Evolutionary conservation across 2,113 vertebrate genomes (phyloP).

Genomic region (Jacana jacana): DNA sequence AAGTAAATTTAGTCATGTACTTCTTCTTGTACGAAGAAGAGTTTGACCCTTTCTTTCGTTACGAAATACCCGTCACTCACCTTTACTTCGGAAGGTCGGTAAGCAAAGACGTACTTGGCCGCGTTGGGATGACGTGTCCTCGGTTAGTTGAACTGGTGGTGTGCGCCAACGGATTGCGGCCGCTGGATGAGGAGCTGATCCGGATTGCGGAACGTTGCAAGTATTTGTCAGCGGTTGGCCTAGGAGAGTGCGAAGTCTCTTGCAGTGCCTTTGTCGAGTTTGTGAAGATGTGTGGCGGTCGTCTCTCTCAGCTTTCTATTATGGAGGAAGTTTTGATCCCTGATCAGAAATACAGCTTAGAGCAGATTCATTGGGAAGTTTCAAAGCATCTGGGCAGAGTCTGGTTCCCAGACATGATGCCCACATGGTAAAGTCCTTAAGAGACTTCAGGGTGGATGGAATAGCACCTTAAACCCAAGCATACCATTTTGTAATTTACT

Average conservation of each 20-base stretch:
- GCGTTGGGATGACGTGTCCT: slow-evolving; percentile 93
- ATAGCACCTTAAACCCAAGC: slow-evolving; percentile 67
- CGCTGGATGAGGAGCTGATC: slow-evolving; percentile 95
- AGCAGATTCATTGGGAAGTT: slow-evolving; percentile 98
- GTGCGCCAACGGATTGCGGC: slow-evolving; percentile 94
- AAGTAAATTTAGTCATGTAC: slow-evolving; percentile 98
- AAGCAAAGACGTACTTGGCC: slow-evolving; percentile 95
- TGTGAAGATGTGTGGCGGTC: slow-evolving; percentile 94
- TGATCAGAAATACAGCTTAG: slow-evolving; percentile 92
- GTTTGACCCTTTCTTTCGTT: slow-evolving; percentile 93
- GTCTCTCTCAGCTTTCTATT: slow-evolving; percentile 94
- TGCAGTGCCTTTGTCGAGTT: slow-evolving; percentile 98
- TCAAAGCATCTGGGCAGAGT: slow-evolving; percentile 96
- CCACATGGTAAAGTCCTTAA: slow-evolving; percentile 84
- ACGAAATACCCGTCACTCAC: slow-evolving; percentile 93
- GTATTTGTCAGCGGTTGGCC: slow-evolving; percentile 91
- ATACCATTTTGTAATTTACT: slow-evolving; percentile 37
- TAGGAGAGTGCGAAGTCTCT: slow-evolving; percentile 96
- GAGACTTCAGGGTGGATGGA: slow-evolving; percentile 17
- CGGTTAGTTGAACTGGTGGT: slow-evolving; percentile 95
- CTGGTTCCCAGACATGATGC: slow-evolving; percentile 99
- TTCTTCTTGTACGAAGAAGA: slow-evolving; percentile 97
- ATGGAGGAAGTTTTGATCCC: slow-evolving; percentile 98
- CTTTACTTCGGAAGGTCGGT: slow-evolving; percentile 96
- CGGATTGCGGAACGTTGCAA: slow-evolving; percentile 94